Evolutionary conservation across 2,888 invertebrate species (phyloP).

Genomic region (Aphidius colemani): DNA sequence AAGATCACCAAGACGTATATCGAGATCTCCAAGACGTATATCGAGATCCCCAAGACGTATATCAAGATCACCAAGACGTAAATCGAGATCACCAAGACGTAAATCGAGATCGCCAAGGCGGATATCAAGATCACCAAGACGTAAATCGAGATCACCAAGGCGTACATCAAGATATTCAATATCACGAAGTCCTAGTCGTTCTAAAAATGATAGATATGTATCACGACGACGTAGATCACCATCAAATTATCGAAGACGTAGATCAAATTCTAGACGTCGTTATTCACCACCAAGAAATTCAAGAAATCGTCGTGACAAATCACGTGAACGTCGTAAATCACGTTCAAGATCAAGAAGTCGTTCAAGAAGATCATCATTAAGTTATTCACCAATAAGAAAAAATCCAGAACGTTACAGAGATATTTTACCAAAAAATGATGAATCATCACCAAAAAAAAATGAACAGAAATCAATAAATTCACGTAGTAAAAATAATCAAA

Average conservation of each 20-base stretch:
- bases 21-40: too few species aligned
- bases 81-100: conserved; percentile 45
- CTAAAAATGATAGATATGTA: conserved; percentile 46
- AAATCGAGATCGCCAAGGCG: conserved; percentile 26
- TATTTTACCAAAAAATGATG: conserved; percentile 67
- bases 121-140: conserved; percentile 47
- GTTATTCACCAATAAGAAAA: conserved; percentile 72
- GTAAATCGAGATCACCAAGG: conserved; percentile 29
- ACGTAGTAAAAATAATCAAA: conserved; percentile 42
- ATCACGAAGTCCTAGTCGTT: conserved; percentile 49
- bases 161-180: conserved; percentile 48
- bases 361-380: conserved; percentile 63
- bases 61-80: too few species aligned
- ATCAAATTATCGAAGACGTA: conserved; percentile 25
- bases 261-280: conserved; percentile 45
- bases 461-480: conserved; percentile 39
- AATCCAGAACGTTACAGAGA: conserved; percentile 74
- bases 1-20: neutral
- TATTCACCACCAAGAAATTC: conserved; percentile 39
- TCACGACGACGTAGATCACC: conserved; percentile 11
- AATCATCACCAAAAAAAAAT: conserved; percentile 55
- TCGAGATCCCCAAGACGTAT: too few species aligned
- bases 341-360: conserved; percentile 56
- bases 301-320: conserved; percentile 31
- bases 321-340: conserved; percentile 34